Evolutionary conservation across 2,888 invertebrate genomes (phyloP), one percentile per base, ranked within the genome.

Genomic region (Cantharis lateralis): DNA sequence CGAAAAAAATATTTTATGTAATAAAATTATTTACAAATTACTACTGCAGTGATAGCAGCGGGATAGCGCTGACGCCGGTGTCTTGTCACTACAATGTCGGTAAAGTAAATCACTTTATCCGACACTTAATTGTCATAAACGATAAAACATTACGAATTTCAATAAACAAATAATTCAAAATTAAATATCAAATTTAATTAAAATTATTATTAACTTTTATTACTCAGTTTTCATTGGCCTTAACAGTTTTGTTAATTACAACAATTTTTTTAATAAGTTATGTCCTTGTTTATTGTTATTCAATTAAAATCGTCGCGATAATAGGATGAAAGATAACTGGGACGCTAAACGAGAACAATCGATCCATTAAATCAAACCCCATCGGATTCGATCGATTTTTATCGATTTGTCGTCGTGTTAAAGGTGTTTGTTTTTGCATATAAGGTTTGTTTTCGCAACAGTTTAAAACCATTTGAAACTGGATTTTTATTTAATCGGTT

Each of bases 21-120:
- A 80, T 81, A 78, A 80, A 80, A 78, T 78, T 83, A 82, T 82
- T 82, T 83, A 83, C 82, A 82, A 81, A 80, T 79, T 77, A 73
- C 79, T 76, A 75, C 77, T 20, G 10, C 20, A 61, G 61, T 64
- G 64, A 66, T 78, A 71, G 72, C 26, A 76, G 71, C 28, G 70
- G 78, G 75, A 74, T 78, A 78, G 81, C 77, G 80, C 80, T 80
- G 77, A 77, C 78, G 80, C 82, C 81, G 82, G 80, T 81, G 82
- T 82, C 82, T 82, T 82, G 80, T 80, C 81, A 82, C 78, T 76
- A 76, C 61, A 71, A 75, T 32, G 81, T 78, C 80, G 81, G 77
- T 80, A 81, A 81, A 79, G 81, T 76, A 76, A 77, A 71, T 75
- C 32, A 26, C 77, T 18, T 62, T 62, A 20, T 15, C 20, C 18